phyloP scores from a whole-genome alignment of 2,888 invertebrate species.

The Galerucella pusilla region DNA sequence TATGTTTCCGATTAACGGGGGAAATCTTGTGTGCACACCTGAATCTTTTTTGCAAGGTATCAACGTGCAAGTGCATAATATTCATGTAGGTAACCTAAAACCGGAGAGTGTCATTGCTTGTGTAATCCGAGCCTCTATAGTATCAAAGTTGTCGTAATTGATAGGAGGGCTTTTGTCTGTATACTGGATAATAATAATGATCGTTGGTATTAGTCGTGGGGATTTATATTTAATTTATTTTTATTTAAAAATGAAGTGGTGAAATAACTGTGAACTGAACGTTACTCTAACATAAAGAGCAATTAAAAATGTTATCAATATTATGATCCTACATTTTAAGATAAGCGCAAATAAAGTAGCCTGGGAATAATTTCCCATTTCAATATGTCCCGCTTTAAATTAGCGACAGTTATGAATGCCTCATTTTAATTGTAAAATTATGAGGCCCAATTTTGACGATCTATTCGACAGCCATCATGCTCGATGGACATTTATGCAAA shows the following conservation, averaged over 20 bases:
- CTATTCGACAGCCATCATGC: no score
- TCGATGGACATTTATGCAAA: no score
- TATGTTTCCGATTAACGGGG: slow-evolving; percentile 12
- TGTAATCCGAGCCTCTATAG: slow-evolving; percentile 20
- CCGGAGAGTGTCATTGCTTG: slow-evolving; percentile 29
- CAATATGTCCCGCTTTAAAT: no score
- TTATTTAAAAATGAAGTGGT: background rate
- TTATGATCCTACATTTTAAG: no score
- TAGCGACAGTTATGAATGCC: no score
- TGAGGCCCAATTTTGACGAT: no score
- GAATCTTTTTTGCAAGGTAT: slow-evolving; percentile 39
- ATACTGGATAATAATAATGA: slow-evolving; percentile 28
- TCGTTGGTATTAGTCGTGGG: background rate
- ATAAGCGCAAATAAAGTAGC: no score
- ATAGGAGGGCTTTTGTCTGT: slow-evolving; percentile 28
- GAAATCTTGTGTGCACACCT: slow-evolving; percentile 38
- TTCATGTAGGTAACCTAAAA: slow-evolving; percentile 34
- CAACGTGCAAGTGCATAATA: slow-evolving; percentile 39
- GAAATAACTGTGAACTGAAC: no score
- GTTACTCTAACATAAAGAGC: no score
- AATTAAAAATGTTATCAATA: no score
- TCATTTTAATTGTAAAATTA: no score
- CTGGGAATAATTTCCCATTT: no score
- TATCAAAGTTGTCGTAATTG: slow-evolving; percentile 31
- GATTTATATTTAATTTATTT: background rate